Conservation (phyloP, 1,140 invertebrate genomes). For the Drosophila rhopaloa region DNA sequence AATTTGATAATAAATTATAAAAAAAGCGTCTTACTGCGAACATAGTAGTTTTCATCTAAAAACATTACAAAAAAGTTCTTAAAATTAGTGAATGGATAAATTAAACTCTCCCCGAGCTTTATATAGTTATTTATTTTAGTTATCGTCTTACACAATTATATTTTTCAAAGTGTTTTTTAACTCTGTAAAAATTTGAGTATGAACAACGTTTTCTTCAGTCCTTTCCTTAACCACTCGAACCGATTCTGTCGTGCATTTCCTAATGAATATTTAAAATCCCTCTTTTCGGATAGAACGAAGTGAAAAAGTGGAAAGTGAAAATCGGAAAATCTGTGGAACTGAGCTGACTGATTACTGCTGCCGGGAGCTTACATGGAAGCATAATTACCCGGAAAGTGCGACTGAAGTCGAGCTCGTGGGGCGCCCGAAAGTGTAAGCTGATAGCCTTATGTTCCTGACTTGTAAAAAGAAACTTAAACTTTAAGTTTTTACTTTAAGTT, state of each 20-base stretch:
- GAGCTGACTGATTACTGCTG: constrained; percentile 28
- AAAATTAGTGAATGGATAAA: too few relatives aligned
- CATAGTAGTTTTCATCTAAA: too few relatives aligned
- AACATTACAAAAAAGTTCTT: too few relatives aligned
- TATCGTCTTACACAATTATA: too few relatives aligned
- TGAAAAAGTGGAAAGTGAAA: constrained; percentile 4
- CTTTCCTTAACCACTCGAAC: background rate
- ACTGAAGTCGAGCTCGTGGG: background rate
- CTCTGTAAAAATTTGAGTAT: too few relatives aligned
- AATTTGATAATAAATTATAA: too few relatives aligned
- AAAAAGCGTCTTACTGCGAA: too few relatives aligned
- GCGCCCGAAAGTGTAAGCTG: constrained; percentile 34
- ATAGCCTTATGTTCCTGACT: constrained; percentile 15
- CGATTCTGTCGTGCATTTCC: background rate
- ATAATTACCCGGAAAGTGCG: constrained; percentile 44
- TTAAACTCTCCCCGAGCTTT: too few relatives aligned
- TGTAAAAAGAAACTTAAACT: constrained; percentile 35
- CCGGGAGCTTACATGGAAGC: constrained; percentile 28
- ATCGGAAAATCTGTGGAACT: constrained; percentile 20
- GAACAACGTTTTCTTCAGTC: background rate
- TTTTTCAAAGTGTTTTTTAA: too few relatives aligned
- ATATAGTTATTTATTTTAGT: too few relatives aligned
- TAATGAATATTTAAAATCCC: background rate
- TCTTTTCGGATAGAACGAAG: constrained; percentile 1
- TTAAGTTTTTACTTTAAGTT: constrained; percentile 29